Evolutionary conservation across 35 echinoderm and acorn worm genomes (phyloP).

Genomic region (Stichopus chloronotus): DNA sequence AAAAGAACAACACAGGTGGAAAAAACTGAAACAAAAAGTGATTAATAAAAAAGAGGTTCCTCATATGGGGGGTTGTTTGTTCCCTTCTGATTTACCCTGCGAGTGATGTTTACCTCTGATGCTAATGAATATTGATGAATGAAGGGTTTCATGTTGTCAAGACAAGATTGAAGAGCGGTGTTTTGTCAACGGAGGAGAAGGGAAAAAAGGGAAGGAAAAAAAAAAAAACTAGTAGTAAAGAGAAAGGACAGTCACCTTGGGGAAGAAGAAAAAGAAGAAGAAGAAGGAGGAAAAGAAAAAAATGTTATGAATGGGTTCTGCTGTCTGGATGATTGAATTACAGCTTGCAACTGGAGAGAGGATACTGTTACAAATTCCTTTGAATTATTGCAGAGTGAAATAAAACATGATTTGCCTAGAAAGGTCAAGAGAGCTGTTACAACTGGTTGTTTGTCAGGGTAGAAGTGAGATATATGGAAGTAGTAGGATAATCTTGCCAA

Average conservation of each 20-base stretch:
- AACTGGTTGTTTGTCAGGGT: conserved; percentile 9
- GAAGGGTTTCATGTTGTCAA: conserved; percentile 19
- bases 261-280: background rate
- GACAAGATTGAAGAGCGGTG: conserved; percentile 23
- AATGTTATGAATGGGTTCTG: conserved; percentile 16
- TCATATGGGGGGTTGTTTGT: background rate
- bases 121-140: conserved; percentile 25
- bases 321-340: conserved; percentile 49
- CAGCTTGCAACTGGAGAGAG: conserved; percentile 18
- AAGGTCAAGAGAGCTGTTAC: conserved; percentile 23
- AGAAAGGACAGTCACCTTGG: conserved; percentile 46
- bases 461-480: background rate
- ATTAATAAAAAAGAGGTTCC: background rate
- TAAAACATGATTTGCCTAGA: conserved; percentile 21
- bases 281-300: background rate
- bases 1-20: background rate
- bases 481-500: background rate
- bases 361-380: background rate
- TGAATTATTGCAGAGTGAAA: background rate
- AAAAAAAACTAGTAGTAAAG: conserved; percentile 7
- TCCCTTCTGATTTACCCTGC: background rate
- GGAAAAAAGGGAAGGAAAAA: background rate
- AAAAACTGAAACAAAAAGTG: background rate
- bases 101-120: conserved; percentile 15
- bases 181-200: conserved; percentile 1